Conservation (phyloP, 2,888 invertebrate genomes). For the Dasypolia templi region DNA sequence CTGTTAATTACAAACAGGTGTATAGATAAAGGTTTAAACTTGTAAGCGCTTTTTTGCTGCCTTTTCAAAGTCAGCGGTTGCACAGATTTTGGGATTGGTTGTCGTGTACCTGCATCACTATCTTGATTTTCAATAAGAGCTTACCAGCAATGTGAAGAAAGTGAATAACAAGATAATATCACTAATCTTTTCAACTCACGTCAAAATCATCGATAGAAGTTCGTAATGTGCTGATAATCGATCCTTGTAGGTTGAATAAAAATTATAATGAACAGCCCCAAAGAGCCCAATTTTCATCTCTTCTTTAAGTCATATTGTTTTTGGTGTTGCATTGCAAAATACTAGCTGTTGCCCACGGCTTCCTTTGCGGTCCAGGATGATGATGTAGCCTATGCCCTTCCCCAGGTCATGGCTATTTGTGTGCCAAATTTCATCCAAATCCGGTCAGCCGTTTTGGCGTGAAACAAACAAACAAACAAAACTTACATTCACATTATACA, state of each 20-base stretch:
- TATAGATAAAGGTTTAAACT: constrained; percentile 43
- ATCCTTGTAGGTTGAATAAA: background rate
- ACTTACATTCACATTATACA: no score
- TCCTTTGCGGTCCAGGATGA: no score
- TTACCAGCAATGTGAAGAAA: constrained; percentile 7
- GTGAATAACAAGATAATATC: constrained; percentile 2
- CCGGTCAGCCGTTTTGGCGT: no score
- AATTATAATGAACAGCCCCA: background rate
- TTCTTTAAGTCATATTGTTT: background rate
- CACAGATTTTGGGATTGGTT: constrained; percentile 2
- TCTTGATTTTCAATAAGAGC: background rate
- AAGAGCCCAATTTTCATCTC: background rate
- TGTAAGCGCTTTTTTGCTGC: constrained; percentile 40
- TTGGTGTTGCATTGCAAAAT: no score
- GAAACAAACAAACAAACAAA: no score
- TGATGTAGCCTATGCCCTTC: no score
- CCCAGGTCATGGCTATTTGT: no score
- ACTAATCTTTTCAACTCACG: background rate
- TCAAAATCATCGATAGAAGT: background rate
- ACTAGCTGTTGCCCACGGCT: no score
- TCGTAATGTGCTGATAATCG: background rate
- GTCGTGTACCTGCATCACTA: no score
- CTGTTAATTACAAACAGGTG: constrained; percentile 65
- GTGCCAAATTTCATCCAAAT: no score
- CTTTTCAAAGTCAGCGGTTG: constrained; percentile 15